phyloP scores from a whole-genome alignment of 2,113 vertebrate genomes.

The Crotalus tigris region DNA sequence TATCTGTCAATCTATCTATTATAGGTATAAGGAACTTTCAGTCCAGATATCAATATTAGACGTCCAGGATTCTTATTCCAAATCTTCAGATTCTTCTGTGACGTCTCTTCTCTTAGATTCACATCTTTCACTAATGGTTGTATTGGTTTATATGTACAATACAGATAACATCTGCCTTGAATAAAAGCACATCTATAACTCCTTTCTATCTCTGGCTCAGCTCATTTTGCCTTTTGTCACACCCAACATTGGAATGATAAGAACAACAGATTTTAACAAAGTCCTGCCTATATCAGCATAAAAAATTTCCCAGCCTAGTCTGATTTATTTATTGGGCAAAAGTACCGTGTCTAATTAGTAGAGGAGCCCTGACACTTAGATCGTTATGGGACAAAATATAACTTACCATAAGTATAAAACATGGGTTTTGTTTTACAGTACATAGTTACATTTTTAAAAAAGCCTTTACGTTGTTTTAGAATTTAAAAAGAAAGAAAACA shows the following conservation, averaged over 20 bases:
- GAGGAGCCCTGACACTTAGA: background rate
- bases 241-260: background rate
- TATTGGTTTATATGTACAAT: background rate
- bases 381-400: background rate
- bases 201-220: background rate
- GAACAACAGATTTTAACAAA: background rate
- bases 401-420: background rate
- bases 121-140: background rate
- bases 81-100: background rate
- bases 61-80: background rate
- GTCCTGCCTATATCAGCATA: background rate
- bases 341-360: background rate
- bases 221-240: background rate
- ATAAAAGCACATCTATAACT: background rate
- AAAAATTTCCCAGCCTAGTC: background rate
- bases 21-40: background rate
- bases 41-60: background rate
- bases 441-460: background rate
- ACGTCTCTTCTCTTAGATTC: background rate
- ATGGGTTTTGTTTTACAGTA: background rate
- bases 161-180: background rate
- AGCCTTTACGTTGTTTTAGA: background rate
- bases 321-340: background rate
- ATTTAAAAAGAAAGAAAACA: background rate
- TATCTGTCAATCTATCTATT: background rate